These are phyloP conservation scores for Leptatherina wallacei DNA, from an alignment of 2,797 vertebrate genomes.

Conservation along the genomic window DNA sequence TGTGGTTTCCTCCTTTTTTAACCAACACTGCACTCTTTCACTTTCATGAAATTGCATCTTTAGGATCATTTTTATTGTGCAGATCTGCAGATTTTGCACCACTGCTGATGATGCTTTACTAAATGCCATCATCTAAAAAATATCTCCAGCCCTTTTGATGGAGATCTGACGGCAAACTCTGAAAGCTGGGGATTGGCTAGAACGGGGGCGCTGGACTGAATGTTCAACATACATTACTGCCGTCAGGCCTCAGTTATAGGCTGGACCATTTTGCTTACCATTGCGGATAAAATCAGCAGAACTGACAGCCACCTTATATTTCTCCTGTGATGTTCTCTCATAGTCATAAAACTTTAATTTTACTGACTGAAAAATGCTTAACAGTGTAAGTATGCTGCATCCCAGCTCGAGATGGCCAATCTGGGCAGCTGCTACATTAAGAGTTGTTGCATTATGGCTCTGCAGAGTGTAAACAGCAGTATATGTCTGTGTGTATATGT, in stretches of 20 bases:
- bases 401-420: constrained; percentile 60
- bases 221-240: neutral
- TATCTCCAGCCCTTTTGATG: neutral
- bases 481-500: constrained; percentile 24
- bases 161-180: neutral
- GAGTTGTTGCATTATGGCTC: constrained; percentile 60
- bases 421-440: constrained; percentile 65
- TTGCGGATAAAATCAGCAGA: constrained; percentile 36
- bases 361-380: constrained; percentile 70
- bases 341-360: constrained; percentile 68
- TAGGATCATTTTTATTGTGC: neutral
- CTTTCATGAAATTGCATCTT: neutral
- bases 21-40: no score
- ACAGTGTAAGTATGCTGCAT: constrained; percentile 55
- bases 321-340: constrained; percentile 27
- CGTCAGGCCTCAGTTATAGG: constrained; percentile 8
- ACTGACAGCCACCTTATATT: constrained; percentile 44
- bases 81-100: neutral
- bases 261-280: constrained; percentile 12
- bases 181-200: neutral
- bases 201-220: constrained; percentile 4
- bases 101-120: constrained; percentile 1
- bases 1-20: neutral
- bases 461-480: constrained; percentile 61
- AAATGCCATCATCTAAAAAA: neutral